Conservation (phyloP, 1,140 invertebrate genomes). For the Lethrus apterus region DNA sequence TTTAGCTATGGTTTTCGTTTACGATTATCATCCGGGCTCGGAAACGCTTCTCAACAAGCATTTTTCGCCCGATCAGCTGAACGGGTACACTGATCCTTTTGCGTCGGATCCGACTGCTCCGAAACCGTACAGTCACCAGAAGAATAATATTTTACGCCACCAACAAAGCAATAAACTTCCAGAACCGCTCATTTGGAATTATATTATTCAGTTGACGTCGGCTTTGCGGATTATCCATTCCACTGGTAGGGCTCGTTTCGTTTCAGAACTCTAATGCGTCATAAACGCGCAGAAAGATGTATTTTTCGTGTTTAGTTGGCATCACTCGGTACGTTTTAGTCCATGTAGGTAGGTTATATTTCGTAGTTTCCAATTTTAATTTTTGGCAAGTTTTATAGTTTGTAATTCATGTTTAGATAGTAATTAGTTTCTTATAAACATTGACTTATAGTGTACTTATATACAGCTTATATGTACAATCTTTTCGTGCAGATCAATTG, state of each 20-base stretch:
- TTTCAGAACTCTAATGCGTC: too few relatives aligned
- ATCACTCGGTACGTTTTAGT: too few relatives aligned
- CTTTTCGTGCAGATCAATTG: too few relatives aligned
- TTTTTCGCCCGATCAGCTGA: constrained; percentile 63
- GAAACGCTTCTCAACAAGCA: constrained; percentile 82
- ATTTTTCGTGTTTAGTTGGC: too few relatives aligned
- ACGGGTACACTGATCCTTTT: constrained; percentile 75
- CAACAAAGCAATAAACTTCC: constrained; percentile 69
- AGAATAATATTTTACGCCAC: constrained; percentile 65
- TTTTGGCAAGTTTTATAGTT: too few relatives aligned
- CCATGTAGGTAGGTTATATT: too few relatives aligned
- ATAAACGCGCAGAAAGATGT: too few relatives aligned
- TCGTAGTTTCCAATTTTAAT: too few relatives aligned
- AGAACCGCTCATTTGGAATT: constrained; percentile 90
- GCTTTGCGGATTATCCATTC: constrained; percentile 87
- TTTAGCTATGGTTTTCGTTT: constrained; percentile 89
- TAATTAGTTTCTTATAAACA: too few relatives aligned
- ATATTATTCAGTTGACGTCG: constrained; percentile 93
- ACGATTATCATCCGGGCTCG: constrained; percentile 89
- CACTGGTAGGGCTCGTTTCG: constrained; percentile 51
- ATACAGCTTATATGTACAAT: too few relatives aligned
- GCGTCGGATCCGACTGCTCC: constrained; percentile 75
- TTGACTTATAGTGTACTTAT: too few relatives aligned
- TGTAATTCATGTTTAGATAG: too few relatives aligned
- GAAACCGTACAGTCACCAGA: constrained; percentile 74